These are phyloP conservation scores for Centrocercus urophasianus DNA, from an alignment of 2,113 vertebrate genomes.

Conservation along the genomic window DNA sequence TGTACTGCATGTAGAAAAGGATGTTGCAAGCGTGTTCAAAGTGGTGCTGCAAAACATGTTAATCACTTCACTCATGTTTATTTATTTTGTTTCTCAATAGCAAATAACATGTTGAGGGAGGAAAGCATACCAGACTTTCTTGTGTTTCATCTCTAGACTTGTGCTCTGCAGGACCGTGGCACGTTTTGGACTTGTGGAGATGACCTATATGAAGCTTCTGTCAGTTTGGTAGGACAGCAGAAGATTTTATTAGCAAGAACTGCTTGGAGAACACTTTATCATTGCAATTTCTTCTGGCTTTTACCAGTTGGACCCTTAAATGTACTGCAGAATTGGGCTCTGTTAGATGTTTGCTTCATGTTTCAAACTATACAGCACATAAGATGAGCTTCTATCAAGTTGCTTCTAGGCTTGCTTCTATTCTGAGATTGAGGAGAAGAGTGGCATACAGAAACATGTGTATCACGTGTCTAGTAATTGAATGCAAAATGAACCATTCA, in stretches of 20 bases:
- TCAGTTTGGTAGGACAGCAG: background rate
- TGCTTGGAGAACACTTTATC: background rate
- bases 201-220: background rate
- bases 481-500: conserved; percentile 1
- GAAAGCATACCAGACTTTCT: background rate
- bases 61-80: conserved; percentile 3
- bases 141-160: background rate
- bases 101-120: background rate
- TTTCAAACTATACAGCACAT: background rate
- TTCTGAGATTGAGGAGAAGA: background rate
- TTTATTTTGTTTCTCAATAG: conserved; percentile 33
- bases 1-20: background rate
- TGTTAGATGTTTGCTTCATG: background rate
- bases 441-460: background rate
- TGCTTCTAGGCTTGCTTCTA: background rate
- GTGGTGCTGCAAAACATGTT: conserved; percentile 23
- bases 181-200: background rate
- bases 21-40: background rate
- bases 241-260: background rate
- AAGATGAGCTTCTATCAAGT: background rate
- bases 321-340: background rate
- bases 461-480: background rate
- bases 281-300: background rate
- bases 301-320: background rate
- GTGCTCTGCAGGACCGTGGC: background rate